These are phyloP conservation scores for Biston betularia DNA, from an alignment of 2,888 invertebrate species.

Conservation along the genomic window DNA sequence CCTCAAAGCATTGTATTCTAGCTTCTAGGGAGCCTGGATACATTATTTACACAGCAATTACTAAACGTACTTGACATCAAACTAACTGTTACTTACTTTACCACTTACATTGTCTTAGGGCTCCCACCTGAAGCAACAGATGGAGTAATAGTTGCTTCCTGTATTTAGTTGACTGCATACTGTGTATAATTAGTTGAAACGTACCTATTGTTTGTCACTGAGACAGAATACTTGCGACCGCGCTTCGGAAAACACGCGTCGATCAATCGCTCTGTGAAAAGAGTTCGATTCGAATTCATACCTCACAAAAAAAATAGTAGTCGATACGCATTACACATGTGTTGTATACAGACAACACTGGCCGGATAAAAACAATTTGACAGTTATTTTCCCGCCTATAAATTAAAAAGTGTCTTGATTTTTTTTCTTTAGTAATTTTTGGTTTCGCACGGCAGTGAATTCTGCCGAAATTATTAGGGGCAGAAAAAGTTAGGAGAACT, in stretches of 20 bases:
- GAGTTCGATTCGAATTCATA: slow-evolving; percentile 55
- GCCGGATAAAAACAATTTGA: slow-evolving; percentile 16
- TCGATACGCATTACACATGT: slow-evolving; percentile 15
- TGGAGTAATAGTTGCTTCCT: not conserved
- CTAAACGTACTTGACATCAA: slow-evolving; percentile 38
- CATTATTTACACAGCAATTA: slow-evolving; percentile 35
- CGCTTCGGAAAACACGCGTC: slow-evolving; percentile 69
- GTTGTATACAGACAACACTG: slow-evolving; percentile 18
- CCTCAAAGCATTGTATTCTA: slow-evolving; percentile 29
- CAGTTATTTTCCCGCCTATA: slow-evolving; percentile 20
- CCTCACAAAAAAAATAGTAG: slow-evolving; percentile 25
- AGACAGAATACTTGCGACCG: slow-evolving; percentile 72
- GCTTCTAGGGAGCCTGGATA: slow-evolving; percentile 33
- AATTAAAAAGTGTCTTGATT: not conserved
- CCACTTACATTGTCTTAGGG: slow-evolving; percentile 56
- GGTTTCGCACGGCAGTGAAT: slow-evolving; percentile 3
- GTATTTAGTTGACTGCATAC: slow-evolving; percentile 8
- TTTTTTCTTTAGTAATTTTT: slow-evolving; percentile 16
- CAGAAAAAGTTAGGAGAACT: slow-evolving; percentile 36
- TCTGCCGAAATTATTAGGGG: slow-evolving; percentile 24
- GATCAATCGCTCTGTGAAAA: slow-evolving; percentile 57
- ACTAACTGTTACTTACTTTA: slow-evolving; percentile 40
- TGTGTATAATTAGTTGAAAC: slow-evolving; percentile 76
- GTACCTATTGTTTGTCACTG: slow-evolving; percentile 76
- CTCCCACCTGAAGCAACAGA: slow-evolving; percentile 61